Evolutionary conservation across 2,113 vertebrate genomes (phyloP).

Genomic region (Felis catus): F.catus_Fca126_mat1.0 CM031416.1:27442501-27443000

Average conservation of each 20-base stretch:
- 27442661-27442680: neutral
- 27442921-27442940: too few relatives aligned
- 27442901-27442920: neutral
- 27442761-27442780: neutral
- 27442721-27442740: neutral
- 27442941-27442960: neutral
- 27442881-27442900: neutral
- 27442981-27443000: neutral
- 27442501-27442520: neutral
- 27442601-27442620: neutral
- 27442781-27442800: too few relatives aligned
- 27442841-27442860: too few relatives aligned
- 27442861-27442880: neutral
- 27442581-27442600: too few relatives aligned
- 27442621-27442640: neutral
- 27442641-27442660: too few relatives aligned
- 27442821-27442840: neutral
- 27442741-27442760: neutral
- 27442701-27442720: neutral
- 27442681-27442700: too few relatives aligned
- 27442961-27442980: accelerated
- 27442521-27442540: neutral
- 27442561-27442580: accelerated
- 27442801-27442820: neutral
- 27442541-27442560: accelerated